These are phyloP conservation scores for Nasonia giraulti DNA, from an alignment of 1,140 invertebrate genomes.

Conservation along the genomic window DNA sequence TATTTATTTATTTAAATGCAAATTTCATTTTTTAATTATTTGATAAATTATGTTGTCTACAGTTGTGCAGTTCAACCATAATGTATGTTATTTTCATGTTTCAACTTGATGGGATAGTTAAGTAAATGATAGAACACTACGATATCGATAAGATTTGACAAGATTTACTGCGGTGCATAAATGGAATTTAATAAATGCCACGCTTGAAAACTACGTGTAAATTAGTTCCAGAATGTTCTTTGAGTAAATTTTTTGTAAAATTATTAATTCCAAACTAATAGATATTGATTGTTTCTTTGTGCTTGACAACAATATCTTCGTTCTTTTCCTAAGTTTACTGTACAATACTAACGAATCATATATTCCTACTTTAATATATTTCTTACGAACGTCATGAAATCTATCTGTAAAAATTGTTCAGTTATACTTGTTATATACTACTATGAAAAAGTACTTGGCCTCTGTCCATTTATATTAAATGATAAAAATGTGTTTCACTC, in stretches of 20 bases:
- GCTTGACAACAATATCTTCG: no score
- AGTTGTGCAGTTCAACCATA: background rate
- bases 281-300: no score
- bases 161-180: no score
- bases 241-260: no score
- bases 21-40: background rate
- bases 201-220: no score
- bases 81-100: slow-evolving; percentile 2
- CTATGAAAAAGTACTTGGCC: background rate
- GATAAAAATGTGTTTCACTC: background rate
- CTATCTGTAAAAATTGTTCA: background rate
- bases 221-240: no score
- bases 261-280: no score
- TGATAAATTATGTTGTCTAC: background rate
- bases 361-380: background rate
- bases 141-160: no score
- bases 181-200: no score
- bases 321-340: no score
- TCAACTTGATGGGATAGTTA: background rate
- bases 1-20: background rate
- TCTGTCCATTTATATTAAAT: background rate
- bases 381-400: background rate
- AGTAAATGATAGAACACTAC: background rate
- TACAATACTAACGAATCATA: no score
- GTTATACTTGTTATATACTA: background rate